A percentile compares a stretch with the other conserved stretches of the same genome.
These are phyloP conservation scores for Gadus chalcogrammus DNA, from an alignment of 2,113 vertebrate genomes.

Conservation along the genomic window DNA sequence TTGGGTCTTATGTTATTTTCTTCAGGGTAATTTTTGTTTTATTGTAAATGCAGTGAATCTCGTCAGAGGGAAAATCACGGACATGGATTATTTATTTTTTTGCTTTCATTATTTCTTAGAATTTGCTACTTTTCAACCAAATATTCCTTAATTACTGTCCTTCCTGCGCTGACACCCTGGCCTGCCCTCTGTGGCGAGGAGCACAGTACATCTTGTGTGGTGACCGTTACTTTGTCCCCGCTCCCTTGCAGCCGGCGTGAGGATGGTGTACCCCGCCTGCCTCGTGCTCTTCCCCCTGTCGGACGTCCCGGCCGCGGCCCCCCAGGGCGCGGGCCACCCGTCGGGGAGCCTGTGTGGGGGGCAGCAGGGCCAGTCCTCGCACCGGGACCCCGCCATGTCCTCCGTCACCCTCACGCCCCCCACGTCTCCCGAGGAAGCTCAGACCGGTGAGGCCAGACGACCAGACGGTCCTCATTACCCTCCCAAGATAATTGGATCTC, in stretches of 20 bases:
- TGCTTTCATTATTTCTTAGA: too few relatives aligned
- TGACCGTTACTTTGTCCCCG: constrained; percentile 59
- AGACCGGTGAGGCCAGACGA: constrained; percentile 77
- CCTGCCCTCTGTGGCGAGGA: too few relatives aligned
- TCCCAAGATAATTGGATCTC: too few relatives aligned
- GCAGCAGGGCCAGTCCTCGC: constrained; percentile 89
- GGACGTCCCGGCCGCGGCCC: constrained; percentile 83
- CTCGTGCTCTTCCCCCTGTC: constrained; percentile 94
- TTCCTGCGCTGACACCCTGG: too few relatives aligned
- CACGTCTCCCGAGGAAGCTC: constrained; percentile 95
- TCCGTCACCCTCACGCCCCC: constrained; percentile 96
- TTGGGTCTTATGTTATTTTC: too few relatives aligned
- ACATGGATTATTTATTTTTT: too few relatives aligned
- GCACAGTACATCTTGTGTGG: too few relatives aligned
- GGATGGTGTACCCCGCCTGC: constrained; percentile 97
- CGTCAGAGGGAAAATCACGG: too few relatives aligned
- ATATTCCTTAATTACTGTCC: too few relatives aligned
- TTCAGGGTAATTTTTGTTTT: too few relatives aligned
- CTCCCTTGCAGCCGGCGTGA: constrained; percentile 82
- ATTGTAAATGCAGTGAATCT: too few relatives aligned
- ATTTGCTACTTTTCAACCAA: too few relatives aligned
- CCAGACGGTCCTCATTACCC: background rate
- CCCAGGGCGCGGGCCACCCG: constrained; percentile 82
- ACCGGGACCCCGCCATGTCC: constrained; percentile 94
- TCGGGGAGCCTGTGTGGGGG: constrained; percentile 83